These are phyloP conservation scores for Meriones psammophilus DNA, from an alignment of 2,797 vertebrate species.

Conservation along the genomic window DNA sequence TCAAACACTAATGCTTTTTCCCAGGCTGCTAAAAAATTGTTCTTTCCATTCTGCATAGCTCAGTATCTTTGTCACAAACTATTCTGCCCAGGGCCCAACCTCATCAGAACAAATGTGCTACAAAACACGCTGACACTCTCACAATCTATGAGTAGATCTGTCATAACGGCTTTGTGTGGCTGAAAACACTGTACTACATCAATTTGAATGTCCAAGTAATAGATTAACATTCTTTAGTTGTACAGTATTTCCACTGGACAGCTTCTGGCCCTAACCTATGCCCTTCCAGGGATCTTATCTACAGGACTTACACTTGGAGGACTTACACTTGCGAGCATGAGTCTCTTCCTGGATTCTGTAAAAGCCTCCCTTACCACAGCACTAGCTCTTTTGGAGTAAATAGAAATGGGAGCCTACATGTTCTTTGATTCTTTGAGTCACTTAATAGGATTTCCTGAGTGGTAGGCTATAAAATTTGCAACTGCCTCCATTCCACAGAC, in stretches of 20 bases:
- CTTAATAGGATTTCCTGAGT: not conserved
- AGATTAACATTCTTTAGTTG: not conserved
- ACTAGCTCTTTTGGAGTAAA: not conserved
- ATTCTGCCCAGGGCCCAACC: not conserved
- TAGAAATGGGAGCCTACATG: not conserved
- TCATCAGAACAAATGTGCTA: not conserved
- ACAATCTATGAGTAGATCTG: not conserved
- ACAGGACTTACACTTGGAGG: not conserved
- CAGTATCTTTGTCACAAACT: not conserved
- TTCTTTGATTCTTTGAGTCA: not conserved
- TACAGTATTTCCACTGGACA: not conserved
- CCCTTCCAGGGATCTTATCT: not conserved
- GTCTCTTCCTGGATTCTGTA: not conserved
- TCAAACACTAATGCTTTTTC: not conserved
- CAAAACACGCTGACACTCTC: not conserved
- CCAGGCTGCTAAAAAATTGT: not conserved
- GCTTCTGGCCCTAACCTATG: not conserved
- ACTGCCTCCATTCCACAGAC: not conserved
- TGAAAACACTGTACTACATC: not conserved
- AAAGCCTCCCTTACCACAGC: not conserved
- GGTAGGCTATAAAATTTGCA: not conserved
- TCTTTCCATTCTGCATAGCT: not conserved
- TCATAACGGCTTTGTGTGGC: not conserved
- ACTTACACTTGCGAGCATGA: not conserved
- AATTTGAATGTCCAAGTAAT: not conserved